These are phyloP conservation scores for Acholoe squamosa DNA, from an alignment of 2,888 invertebrate species.

Conservation along the genomic window DNA sequence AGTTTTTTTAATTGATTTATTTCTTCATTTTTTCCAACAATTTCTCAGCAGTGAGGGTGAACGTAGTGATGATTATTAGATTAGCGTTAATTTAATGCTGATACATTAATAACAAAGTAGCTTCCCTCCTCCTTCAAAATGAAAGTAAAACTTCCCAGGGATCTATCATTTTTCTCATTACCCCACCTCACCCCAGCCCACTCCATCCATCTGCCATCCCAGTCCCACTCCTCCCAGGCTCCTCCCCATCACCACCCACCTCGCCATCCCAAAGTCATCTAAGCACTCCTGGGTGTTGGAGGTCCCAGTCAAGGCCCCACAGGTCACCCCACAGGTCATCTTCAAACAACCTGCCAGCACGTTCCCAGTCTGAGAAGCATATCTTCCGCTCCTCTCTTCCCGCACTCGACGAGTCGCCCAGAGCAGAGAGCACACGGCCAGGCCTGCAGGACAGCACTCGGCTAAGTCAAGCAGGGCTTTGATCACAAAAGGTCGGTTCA, in stretches of 20 bases:
- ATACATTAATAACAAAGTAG: no score
- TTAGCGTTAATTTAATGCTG: no score
- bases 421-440: not conserved
- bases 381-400: conserved; percentile 1
- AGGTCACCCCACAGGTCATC: not conserved
- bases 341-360: not conserved
- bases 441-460: not conserved
- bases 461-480: not conserved
- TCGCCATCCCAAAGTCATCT: not conserved
- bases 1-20: no score
- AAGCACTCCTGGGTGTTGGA: not conserved
- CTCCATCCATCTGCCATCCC: not conserved
- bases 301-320: not conserved
- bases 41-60: no score
- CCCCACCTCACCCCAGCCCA: no score
- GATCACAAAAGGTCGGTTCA: conserved; percentile 4
- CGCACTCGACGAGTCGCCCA: not conserved
- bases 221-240: not conserved
- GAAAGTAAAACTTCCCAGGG: no score
- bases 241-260: not conserved
- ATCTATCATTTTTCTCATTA: no score
- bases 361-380: not conserved
- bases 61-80: no score
- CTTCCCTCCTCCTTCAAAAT: no score
- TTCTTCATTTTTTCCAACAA: no score